Conservation (phyloP, 2,113 vertebrate genomes). For the Chamaetylas fuelleborni region DNA sequence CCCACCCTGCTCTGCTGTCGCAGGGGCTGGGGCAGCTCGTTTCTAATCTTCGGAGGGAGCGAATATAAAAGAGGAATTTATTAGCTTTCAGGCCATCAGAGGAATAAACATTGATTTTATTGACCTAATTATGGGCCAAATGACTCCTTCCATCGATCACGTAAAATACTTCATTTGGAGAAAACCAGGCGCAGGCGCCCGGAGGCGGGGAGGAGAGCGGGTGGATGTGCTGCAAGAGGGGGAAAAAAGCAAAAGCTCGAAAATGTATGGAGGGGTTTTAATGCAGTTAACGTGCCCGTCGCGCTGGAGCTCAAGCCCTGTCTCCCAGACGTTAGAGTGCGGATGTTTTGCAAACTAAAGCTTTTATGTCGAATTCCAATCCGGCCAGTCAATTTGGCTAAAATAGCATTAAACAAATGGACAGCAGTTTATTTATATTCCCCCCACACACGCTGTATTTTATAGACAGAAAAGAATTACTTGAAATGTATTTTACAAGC, state of each 20-base stretch:
- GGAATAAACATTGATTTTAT: conserved; percentile 70
- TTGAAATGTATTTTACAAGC: conserved; percentile 45
- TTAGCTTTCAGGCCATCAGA: conserved; percentile 57
- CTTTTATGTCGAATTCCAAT: conserved; percentile 62
- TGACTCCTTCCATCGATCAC: conserved; percentile 71
- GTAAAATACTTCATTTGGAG: conserved; percentile 65
- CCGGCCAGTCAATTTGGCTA: conserved; percentile 64
- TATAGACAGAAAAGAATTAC: conserved; percentile 36
- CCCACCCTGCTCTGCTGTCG: neutral
- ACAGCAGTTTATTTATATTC: conserved; percentile 47
- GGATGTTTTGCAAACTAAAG: conserved; percentile 63
- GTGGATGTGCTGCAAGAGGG: conserved; percentile 31
- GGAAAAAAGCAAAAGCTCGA: conserved; percentile 8
- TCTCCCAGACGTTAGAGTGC: conserved; percentile 49
- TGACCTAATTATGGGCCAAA: conserved; percentile 72
- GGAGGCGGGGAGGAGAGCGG: conserved; percentile 44
- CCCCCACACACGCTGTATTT: neutral
- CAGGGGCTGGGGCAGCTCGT: neutral
- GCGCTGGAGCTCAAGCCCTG: conserved; percentile 32
- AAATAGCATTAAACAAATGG: conserved; percentile 65
- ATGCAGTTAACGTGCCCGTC: conserved; percentile 46
- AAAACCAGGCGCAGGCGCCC: conserved; percentile 48
- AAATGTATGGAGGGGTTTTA: conserved; percentile 19
- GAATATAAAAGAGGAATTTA: conserved; percentile 65
- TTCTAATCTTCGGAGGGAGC: conserved; percentile 49